Evolutionary conservation across 2,113 vertebrate species (phyloP), one percentile per base, ranked within the genome.

Genomic region (Nyctereutes procyonoides): DNA sequence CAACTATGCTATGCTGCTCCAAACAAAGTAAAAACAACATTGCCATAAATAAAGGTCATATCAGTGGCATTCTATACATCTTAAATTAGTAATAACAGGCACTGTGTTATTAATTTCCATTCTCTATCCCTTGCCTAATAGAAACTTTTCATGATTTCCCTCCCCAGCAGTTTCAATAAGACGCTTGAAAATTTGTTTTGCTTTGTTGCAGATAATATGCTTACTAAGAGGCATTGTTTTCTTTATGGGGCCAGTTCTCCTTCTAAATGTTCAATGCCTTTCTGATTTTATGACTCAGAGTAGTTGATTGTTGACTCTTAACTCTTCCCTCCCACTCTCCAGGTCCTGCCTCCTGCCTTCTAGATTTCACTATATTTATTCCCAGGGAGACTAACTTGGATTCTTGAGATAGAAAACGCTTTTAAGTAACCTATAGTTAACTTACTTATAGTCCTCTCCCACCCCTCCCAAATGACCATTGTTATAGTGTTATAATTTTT

Each of bases 161-260:
- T 98, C 93, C 94, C 88, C 38, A 96, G 96, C 95, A 97, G 76
- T 98, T 98, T 96, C 93, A 82, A 43, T 98, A 95, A 95, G 93
- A 98, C 67, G 90, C 77, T 93, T 77, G 96, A 97, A 97, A 97
- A 95, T 97, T 98, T 97, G 97, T 97, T 97, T 98, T 97, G 98
- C 97, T 98, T 98, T 98, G 97, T 93, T 98, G 98, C 95, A 98
- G 97, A 98, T 98, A 98, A 98, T 96, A 97, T 98, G 97, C 98
- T 98, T 98, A 98, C 97, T 98, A 97, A 96, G 94, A 97, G 95
- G 93, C 97, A 96, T 97, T 97, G 98, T 98, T 97, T 98, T 97
- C 97, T 98, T 98, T 97, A 97, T 96, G 96, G 96, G 94, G 97
- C 97, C 85, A 96, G 94, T 95, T 96, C 96, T 96, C 97, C 84